phyloP scores from a whole-genome alignment of 2,113 vertebrate genomes.

The Seriola dumerili region DNA sequence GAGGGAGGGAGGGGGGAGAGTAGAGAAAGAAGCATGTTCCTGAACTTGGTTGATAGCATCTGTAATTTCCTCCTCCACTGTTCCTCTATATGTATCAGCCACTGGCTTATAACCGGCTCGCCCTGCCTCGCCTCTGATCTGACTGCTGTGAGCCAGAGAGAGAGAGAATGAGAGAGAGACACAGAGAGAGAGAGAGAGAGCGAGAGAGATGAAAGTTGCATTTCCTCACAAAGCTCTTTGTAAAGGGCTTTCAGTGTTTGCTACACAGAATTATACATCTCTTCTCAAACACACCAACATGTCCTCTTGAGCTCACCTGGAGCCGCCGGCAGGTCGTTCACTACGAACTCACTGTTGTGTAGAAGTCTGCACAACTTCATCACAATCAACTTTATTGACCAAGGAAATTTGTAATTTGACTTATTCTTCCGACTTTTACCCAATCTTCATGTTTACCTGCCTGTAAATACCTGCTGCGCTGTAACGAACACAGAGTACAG shows the following conservation, averaged over 20 bases:
- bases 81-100: conserved; percentile 52
- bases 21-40: conserved; percentile 55
- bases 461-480: background rate
- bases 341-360: background rate
- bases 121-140: conserved; percentile 49
- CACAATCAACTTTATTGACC: background rate
- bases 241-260: conserved; percentile 7
- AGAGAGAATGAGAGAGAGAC: no score
- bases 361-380: background rate
- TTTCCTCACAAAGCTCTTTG: conserved; percentile 26
- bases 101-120: conserved; percentile 46
- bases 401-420: background rate
- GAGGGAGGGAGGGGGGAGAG: background rate
- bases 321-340: background rate
- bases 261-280: conserved; percentile 12
- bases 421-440: background rate
- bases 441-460: background rate
- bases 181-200: no score
- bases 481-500: no score
- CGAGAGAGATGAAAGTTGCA: conserved; percentile 29
- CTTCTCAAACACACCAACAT: background rate
- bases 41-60: conserved; percentile 79
- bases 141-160: conserved; percentile 16
- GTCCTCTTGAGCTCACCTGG: background rate
- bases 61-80: conserved; percentile 76